Evolutionary conservation across 2,888 invertebrate genomes (phyloP).

Genomic region (Anthrax anthrax): DNA sequence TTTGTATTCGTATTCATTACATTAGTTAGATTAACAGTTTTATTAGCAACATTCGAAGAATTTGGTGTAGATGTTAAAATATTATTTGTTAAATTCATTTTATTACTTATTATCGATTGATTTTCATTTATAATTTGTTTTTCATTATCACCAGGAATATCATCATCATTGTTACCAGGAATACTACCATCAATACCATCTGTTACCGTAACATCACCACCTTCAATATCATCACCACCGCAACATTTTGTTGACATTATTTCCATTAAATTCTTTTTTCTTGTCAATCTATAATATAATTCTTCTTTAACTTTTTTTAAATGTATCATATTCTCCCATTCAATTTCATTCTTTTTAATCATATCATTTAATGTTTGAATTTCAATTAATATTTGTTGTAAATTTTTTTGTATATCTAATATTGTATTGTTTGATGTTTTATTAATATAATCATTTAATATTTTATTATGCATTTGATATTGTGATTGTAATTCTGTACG

Average conservation of each 20-base stretch:
- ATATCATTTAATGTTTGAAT: slow-evolving; percentile 57
- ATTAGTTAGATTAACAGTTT: too few species aligned
- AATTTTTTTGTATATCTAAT: slow-evolving; percentile 46
- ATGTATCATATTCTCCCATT: slow-evolving; percentile 73
- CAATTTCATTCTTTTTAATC: slow-evolving; percentile 66
- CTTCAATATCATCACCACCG: slow-evolving; percentile 9
- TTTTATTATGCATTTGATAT: slow-evolving; percentile 42
- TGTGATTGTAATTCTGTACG: slow-evolving; percentile 39
- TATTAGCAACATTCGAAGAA: background rate
- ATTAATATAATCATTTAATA: slow-evolving; percentile 49
- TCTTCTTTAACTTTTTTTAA: slow-evolving; percentile 76
- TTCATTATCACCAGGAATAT: background rate
- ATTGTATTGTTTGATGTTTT: slow-evolving; percentile 44
- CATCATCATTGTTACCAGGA: background rate
- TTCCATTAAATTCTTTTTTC: slow-evolving; percentile 49
- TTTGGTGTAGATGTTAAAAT: slow-evolving; percentile 3
- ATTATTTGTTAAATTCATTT: background rate
- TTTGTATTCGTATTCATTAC: too few species aligned
- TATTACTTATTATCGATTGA: background rate
- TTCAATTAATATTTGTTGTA: slow-evolving; percentile 49
- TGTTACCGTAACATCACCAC: slow-evolving; percentile 9
- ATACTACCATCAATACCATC: slow-evolving; percentile 3
- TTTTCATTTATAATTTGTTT: background rate
- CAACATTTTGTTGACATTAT: slow-evolving; percentile 21
- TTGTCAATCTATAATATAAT: slow-evolving; percentile 52